Evolutionary conservation across 2,888 invertebrate species (phyloP), one percentile per base, ranked within the genome.

Genomic region (Malthinus seriepunctatus): DNA sequence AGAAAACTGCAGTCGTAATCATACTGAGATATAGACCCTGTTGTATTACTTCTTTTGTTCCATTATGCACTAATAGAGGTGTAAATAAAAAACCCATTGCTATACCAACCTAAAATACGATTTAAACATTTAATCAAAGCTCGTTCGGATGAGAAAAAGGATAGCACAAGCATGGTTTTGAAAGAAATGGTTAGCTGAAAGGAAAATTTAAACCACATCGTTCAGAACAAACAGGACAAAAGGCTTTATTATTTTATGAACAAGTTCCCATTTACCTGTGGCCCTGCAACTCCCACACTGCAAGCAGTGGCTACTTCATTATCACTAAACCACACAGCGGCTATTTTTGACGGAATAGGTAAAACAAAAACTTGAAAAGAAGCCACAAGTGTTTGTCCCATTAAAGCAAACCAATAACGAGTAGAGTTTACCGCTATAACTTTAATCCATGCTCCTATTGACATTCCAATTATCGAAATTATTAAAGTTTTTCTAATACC

Each of bases 271-370:
- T 11, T 23, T 5, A 97, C 96, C 89, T 98, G 97, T 81, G 97
- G 97, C 11, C 98, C 98, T 77, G 98, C 97, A 9, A 99, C 97
- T 5, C 98, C 98, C 2, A 23, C 5, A 23, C 23, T 5, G 23
- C 23, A 23, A 23, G 23, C 23, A 23, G 23, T 23, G 23, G 23
- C 23, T 5, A 23, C 23, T 23, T 23, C 23, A 3, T 23, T 23
- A 23, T 23, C 23, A 23, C 97, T 97, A 77, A 99, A 99, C 98
- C 98, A 99, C 35, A 96, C 93, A 0, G 98, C 97, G 0, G 98
- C 97, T 65, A 98, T 80, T 48, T 91, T 81, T 0, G 98, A 93
- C 0, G 98, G 98, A 50, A 98, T 87, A 62, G 95, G 95, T 48
- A 98, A 82, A 60, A 97, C 88, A 81, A 95, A 98, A 31, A 96